A percentile compares a stretch with the other conserved stretches of the same genome.
These are phyloP conservation scores for Balanococcus diminutus DNA, from an alignment of 2,888 invertebrate genomes.

Conservation along the genomic window DNA sequence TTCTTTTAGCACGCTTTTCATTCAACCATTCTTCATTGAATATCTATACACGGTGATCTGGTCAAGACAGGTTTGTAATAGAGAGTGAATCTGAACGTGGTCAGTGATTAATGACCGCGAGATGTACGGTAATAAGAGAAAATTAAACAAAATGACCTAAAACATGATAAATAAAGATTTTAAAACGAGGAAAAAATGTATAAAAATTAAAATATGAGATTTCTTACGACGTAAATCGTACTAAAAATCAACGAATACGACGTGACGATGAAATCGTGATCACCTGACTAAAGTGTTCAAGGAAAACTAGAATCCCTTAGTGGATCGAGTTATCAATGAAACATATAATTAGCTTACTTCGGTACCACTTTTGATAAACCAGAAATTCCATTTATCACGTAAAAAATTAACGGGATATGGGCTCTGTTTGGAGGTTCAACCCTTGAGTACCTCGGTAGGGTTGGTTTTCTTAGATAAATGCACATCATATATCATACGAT, in stretches of 20 bases:
- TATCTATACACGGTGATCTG: slow-evolving; percentile 32
- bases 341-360: background rate
- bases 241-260: background rate
- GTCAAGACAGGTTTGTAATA: slow-evolving; percentile 21
- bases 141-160: background rate
- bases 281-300: background rate
- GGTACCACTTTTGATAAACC: background rate
- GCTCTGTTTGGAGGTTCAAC: background rate
- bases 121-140: background rate
- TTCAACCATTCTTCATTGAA: slow-evolving; percentile 19
- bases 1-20: slow-evolving; percentile 21
- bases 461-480: background rate
- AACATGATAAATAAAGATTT: background rate
- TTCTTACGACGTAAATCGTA: background rate
- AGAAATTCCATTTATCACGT: slow-evolving; percentile 3
- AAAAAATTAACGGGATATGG: background rate
- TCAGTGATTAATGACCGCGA: slow-evolving; percentile 28
- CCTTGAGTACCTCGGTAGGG: no score
- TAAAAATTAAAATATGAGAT: background rate
- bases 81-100: slow-evolving; percentile 38
- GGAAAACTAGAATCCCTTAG: background rate
- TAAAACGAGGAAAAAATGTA: background rate
- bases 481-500: background rate
- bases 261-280: background rate
- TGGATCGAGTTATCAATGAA: slow-evolving; percentile 28